These are phyloP conservation scores for Ornithorhynchus anatinus DNA, from an alignment of 2,113 vertebrate genomes.

Conservation along the genomic window DNA sequence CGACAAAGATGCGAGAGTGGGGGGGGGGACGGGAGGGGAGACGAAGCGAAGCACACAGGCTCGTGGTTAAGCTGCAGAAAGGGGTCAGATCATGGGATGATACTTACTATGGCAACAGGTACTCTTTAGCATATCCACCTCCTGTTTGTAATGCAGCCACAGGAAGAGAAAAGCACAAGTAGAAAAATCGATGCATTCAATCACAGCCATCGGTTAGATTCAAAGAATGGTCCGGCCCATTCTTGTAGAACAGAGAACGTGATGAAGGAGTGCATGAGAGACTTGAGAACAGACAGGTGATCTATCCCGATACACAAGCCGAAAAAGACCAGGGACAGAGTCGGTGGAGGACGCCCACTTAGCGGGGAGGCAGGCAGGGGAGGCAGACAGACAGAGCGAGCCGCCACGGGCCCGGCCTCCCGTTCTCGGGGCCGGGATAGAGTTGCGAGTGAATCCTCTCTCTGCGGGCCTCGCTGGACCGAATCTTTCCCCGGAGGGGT, in stretches of 20 bases:
- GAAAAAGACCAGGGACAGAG: slow-evolving; percentile 64
- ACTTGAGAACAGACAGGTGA: slow-evolving; percentile 71
- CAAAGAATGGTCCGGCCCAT: slow-evolving; percentile 85
- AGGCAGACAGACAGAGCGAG: background rate
- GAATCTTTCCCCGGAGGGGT: slow-evolving; percentile 60
- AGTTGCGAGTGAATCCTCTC: background rate
- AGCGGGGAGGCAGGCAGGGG: background rate
- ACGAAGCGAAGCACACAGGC: slow-evolving; percentile 77
- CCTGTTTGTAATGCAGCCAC: slow-evolving; percentile 96
- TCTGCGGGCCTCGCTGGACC: background rate
- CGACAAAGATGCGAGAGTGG: slow-evolving; percentile 65
- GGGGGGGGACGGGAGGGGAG: no score
- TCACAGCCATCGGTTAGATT: slow-evolving; percentile 88
- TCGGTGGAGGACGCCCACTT: slow-evolving; percentile 79
- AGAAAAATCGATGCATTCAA: slow-evolving; percentile 96
- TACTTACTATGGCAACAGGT: slow-evolving; percentile 99
- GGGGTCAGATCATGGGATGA: slow-evolving; percentile 74
- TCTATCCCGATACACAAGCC: slow-evolving; percentile 55
- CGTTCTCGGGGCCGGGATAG: accelerated
- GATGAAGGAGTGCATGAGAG: slow-evolving; percentile 73
- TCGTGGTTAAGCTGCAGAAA: slow-evolving; percentile 40
- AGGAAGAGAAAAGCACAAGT: slow-evolving; percentile 98
- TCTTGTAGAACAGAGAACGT: slow-evolving; percentile 80
- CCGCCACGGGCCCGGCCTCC: background rate
- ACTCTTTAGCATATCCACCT: slow-evolving; percentile 99